Base-by-base conservation (phyloP, 2,113 vertebrate species). In the Bufo gargarizans region DNA sequence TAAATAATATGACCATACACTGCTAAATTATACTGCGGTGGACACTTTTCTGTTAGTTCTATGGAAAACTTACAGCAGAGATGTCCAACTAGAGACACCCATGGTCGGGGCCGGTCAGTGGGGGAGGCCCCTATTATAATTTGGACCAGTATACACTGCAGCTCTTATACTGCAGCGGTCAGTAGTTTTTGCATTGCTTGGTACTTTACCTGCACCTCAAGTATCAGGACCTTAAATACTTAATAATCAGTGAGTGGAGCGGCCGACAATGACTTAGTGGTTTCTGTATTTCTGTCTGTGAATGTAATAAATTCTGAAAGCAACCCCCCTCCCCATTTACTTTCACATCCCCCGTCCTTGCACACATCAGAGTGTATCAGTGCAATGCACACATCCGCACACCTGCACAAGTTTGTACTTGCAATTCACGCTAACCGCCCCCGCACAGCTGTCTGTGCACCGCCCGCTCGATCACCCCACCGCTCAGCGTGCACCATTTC, bases 321-420 rank as follows among this genome's bases (percentile, higher is more conserved):
- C 78, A 71, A 45, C 53, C n/a, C 50, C n/a, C 71, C 43, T 56
- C 79, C 80, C 81, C 11, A 3, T 17, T 13, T 19, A 77, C 17
- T 88, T 84, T 88, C 87, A 88, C 45, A 88, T 88, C 87, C 87
- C 87, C 87, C 81, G 43, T n/a, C 13, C 22, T 43, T 58, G 49
- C 76, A 81, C 77, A 78, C 55, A 78, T 33, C 56, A 86, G 77
- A 78, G 17, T 65, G 72, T 84, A 19, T 71, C 63, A 8, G 67
- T 77, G 65, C 33, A 56, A 47, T 56, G 19, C 69, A 76, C 80
- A 88, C 87, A 84, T 88, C 87, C 87, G 87, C 69, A 63, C 87
- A 88, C 87, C 87, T 88, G 87, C 80, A 67, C 49, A 47, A 84
- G 86, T 88, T 88, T 88, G 86, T 88, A 53, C 58, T 20, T 87